Percentiles rank a stretch among this genome's conserved stretches.
These are phyloP conservation scores for Drosophila equinoxialis DNA, from an alignment of 1,140 invertebrate genomes.

Conservation along the genomic window DNA sequence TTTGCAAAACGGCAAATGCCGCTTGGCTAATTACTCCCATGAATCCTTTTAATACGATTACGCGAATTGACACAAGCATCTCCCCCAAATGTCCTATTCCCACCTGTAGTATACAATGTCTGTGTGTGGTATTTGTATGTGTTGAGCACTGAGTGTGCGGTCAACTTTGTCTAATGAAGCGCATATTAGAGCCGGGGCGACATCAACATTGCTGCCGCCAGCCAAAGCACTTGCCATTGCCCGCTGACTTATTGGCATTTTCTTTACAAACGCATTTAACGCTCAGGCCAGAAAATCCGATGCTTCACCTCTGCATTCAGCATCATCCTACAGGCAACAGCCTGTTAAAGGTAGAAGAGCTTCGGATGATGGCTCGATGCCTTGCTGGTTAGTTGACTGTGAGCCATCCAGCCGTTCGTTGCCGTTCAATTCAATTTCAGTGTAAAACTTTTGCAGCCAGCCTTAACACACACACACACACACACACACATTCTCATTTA, in stretches of 20 bases:
- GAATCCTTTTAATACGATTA: conserved; percentile 80
- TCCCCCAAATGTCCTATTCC: conserved; percentile 14
- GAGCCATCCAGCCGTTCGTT: conserved; percentile 15
- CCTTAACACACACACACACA: conserved; percentile 11
- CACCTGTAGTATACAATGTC: neutral
- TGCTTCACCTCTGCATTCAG: neutral
- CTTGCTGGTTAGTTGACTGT: neutral
- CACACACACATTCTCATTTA: conserved; percentile 20
- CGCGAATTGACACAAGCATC: conserved; percentile 32
- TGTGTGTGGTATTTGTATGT: neutral
- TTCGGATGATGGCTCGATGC: neutral
- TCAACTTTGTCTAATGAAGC: conserved; percentile 74
- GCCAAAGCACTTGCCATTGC: conserved; percentile 20
- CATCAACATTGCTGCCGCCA: conserved; percentile 17
- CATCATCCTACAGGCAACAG: too few species aligned
- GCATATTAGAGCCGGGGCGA: conserved; percentile 57
- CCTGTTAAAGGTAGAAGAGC: neutral
- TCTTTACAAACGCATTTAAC: conserved; percentile 59
- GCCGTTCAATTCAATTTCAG: conserved; percentile 71
- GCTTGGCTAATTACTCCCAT: conserved; percentile 74
- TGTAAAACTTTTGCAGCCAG: conserved; percentile 42
- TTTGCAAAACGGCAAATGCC: conserved; percentile 22
- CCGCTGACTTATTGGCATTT: conserved; percentile 67
- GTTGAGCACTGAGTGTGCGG: conserved; percentile 37
- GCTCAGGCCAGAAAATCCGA: conserved; percentile 47